Evolutionary conservation across 2,888 invertebrate genomes (phyloP).

Genomic region (Nymphalis urticae): DNA sequence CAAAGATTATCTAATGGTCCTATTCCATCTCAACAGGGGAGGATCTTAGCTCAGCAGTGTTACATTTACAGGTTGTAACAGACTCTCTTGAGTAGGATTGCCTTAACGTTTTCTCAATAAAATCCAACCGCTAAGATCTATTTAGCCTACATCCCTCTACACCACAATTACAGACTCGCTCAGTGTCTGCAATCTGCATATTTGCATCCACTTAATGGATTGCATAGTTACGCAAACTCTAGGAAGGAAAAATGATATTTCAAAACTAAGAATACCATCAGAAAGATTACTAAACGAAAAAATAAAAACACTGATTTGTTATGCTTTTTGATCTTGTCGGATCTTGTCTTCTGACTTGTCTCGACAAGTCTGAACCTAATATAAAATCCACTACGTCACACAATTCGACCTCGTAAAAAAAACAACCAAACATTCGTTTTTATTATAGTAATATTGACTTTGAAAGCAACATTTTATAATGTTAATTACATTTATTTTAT

Average conservation of each 20-base stretch:
- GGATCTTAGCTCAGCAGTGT: background rate
- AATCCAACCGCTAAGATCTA: constrained; percentile 19
- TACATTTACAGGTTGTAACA: too few relatives aligned
- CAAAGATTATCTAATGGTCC: background rate
- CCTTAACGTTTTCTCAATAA: constrained; percentile 23
- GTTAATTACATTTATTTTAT: too few relatives aligned
- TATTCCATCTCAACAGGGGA: too few relatives aligned
- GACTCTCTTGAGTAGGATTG: background rate
- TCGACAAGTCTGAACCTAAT: background rate
- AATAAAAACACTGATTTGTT: background rate
- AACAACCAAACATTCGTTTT: background rate
- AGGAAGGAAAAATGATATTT: constrained; percentile 9
- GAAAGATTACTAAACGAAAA: background rate
- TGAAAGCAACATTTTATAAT: background rate
- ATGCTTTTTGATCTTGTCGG: background rate
- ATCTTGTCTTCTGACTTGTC: background rate
- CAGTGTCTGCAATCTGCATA: constrained; percentile 17
- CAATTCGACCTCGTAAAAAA: too few relatives aligned
- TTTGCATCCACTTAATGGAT: constrained; percentile 27
- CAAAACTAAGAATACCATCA: background rate
- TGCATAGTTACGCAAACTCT: constrained; percentile 17
- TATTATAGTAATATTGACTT: background rate
- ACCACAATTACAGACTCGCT: constrained; percentile 24
- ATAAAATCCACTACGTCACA: too few relatives aligned
- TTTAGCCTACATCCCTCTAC: constrained; percentile 29